phyloP scores from a whole-genome alignment of 2,888 invertebrate genomes.

The Eubasilissa splendida region DNA sequence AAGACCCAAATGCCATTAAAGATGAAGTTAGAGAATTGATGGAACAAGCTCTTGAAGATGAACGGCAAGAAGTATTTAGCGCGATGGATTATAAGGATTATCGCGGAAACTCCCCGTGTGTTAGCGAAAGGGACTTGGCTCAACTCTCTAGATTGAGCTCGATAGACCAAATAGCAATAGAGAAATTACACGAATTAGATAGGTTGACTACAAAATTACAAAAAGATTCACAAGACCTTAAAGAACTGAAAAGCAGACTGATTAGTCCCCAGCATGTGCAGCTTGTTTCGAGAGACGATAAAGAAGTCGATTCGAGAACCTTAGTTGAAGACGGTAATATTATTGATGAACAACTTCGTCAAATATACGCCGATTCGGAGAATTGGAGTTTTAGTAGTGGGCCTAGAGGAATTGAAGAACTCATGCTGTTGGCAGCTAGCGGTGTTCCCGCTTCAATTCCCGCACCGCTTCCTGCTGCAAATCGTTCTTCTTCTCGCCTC shows the following conservation, averaged over 20 bases:
- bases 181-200: slow-evolving; percentile 85
- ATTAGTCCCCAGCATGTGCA: slow-evolving; percentile 76
- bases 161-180: slow-evolving; percentile 84
- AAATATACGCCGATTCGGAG: slow-evolving; percentile 78
- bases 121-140: slow-evolving; percentile 85
- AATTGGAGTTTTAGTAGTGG: slow-evolving; percentile 81
- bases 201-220: slow-evolving; percentile 83
- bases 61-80: slow-evolving; percentile 79
- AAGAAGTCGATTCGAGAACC: slow-evolving; percentile 74
- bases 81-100: slow-evolving; percentile 86
- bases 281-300: slow-evolving; percentile 65
- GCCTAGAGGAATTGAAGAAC: slow-evolving; percentile 76
- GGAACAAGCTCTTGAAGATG: slow-evolving; percentile 70
- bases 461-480: slow-evolving; percentile 66
- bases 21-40: slow-evolving; percentile 65
- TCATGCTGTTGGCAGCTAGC: slow-evolving; percentile 69
- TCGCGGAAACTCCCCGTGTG: slow-evolving; percentile 81
- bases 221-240: slow-evolving; percentile 84
- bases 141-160: slow-evolving; percentile 83
- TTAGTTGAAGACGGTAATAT: slow-evolving; percentile 77
- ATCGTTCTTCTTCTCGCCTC: slow-evolving; percentile 76
- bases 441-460: slow-evolving; percentile 62
- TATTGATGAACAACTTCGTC: slow-evolving; percentile 80
- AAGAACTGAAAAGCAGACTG: slow-evolving; percentile 81
- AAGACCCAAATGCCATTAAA: slow-evolving; percentile 67